Base-by-base conservation (phyloP, 2,888 invertebrate species). In the Balanococcus diminutus region DNA sequence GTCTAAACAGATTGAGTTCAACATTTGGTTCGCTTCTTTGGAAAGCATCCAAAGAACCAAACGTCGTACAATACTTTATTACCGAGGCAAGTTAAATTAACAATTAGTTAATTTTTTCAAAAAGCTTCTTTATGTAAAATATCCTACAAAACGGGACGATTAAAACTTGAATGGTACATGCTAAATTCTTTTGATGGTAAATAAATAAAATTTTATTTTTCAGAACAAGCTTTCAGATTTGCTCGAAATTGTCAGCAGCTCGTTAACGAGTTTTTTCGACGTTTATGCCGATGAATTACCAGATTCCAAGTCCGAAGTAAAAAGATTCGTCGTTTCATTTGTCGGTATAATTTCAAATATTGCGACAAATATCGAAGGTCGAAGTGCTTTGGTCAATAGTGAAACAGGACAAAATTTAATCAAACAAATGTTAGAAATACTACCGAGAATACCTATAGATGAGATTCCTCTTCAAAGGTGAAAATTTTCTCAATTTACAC, bases 21-120 rank as follows among this genome's bases (percentile, higher is more conserved):
- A 79, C 75, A 79, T 36, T 79, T 79, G 75, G 75, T 79, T 36
- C 75, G n/a, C 36, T 79, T 8, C 75, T 79, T 79, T 79, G 75
- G 75, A 79, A 79, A n/a, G 36, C 36, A 36, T 79, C 75, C 75
- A 79, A 79, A 79, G 75, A 79, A 79, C 36, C 32, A 14, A 79
- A 19, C 36, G 75, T 36, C 36, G 36, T 79, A 36, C 75, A 79
- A 19, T 19, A 14, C 22, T 19, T 79, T 19, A 79, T 16, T 36
- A 79, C 75, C 32, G 28, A 36, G 14, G 75, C 36, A 19, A 19
- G 36, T 79, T 79, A 19, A 79, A 79, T 19, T 79, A 79, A 79
- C 36, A 6, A 79, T 79, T 19, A 2, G 2, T 79, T 79, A 22
- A 36, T 36, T 79, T 19, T n/a, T n/a, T n/a, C n/a, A n/a, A n/a